Evolutionary conservation across 2,113 vertebrate genomes (phyloP), one percentile per base, ranked within the genome.

Genomic region (Cyanoliseus patagonus): DNA sequence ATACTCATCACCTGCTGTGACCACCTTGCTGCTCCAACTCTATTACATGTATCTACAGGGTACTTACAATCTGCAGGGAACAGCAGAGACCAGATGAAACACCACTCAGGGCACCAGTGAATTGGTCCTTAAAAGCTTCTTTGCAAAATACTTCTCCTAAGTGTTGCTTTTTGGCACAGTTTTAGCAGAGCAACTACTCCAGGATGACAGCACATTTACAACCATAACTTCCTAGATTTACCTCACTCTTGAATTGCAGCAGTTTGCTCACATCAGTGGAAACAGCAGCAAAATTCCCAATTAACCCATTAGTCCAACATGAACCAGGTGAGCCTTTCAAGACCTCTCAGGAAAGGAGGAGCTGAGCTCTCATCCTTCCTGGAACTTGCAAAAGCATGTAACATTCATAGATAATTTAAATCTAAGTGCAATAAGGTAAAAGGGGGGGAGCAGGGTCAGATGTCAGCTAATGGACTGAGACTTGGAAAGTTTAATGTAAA

Each of bases 381-480:
- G 67, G 53, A 91, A 74, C 46, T 51, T 41, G 17, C 39, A 88
- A 88, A 90, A 91, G 37, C 67, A 86, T 77, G 0, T 42, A 91
- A 66, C 47, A 31, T 69, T 66, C 83, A 84, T 37, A 66, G 57
- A 44, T 27, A 39, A 77, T 67, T 83, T 62, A 83, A 88, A 83
- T 49, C 27, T 5, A 69, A 79, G 37, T 17, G 41, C 33, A 84
- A 52, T 42, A 78, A 86, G 47, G 27, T 83, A 51, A 63, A 83
- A 46, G 11, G 6, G 28, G 3, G 15, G 16, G 31, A 16, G 6
- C 11, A 15, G 31, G 53, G 76, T 84, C 77, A 82, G 52, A 64
- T 79, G 47, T 42, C 31, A 93, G 66, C 77, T 51, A 84, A 83
- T 76, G 67, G 90, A 80, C 79, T 72, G 64, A 92, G 46, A 86